Percentiles rank a stretch among this genome's conserved stretches.
Conservation (phyloP, 2,113 vertebrate species). For the Corapipo altera region DNA sequence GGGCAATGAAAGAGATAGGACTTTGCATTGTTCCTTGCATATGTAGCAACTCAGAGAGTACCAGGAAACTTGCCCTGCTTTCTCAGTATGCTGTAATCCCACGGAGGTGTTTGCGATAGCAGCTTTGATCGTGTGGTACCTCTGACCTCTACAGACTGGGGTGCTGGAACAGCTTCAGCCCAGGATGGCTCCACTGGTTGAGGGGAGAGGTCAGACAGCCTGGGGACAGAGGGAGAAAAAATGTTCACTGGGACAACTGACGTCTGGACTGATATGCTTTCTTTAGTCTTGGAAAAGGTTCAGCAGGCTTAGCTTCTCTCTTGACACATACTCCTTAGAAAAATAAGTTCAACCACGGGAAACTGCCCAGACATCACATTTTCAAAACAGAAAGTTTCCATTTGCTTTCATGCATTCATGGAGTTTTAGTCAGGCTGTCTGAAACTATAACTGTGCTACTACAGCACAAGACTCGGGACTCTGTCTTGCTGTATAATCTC, state of each 20-base stretch:
- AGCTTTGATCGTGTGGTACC: not conserved
- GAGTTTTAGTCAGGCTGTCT: not conserved
- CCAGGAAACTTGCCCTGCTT: not conserved
- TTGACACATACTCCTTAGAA: conserved; percentile 25
- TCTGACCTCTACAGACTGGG: not conserved
- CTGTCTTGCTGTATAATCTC: not conserved
- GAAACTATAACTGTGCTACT: conserved; percentile 2
- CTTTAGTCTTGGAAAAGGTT: conserved; percentile 47
- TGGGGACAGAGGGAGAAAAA: not conserved
- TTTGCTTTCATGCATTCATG: conserved; percentile 32
- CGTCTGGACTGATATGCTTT: conserved; percentile 18
- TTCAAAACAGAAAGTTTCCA: conserved; percentile 48
- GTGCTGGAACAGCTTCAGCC: not conserved
- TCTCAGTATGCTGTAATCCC: not conserved
- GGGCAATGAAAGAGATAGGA: not conserved
- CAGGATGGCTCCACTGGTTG: not conserved
- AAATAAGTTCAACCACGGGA: conserved; percentile 35
- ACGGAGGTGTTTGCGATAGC: not conserved
- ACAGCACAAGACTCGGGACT: not conserved
- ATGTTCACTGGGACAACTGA: not conserved
- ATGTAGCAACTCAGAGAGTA: not conserved
- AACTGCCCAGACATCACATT: conserved; percentile 46
- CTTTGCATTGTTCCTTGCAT: not conserved
- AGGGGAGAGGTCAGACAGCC: conserved; percentile 34
- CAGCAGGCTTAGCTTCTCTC: conserved; percentile 28